phyloP scores from a whole-genome alignment of 2,888 invertebrate genomes.

The Cephalotes varians region DNA sequence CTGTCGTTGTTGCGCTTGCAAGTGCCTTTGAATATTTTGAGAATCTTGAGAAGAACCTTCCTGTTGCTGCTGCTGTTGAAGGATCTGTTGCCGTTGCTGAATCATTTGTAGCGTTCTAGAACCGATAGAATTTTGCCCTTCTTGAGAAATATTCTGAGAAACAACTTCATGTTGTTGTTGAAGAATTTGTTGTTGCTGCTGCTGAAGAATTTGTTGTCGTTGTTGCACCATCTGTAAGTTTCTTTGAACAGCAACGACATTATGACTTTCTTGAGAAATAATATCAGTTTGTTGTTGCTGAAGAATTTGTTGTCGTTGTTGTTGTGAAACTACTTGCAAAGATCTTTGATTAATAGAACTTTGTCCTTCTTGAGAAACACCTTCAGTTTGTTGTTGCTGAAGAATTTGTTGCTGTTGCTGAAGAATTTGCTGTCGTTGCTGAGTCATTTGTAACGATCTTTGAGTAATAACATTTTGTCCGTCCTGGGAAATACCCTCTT shows the following conservation, averaged over 20 bases:
- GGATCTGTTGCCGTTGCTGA: constrained; percentile 84
- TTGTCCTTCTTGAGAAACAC: constrained; percentile 74
- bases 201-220: constrained; percentile 79
- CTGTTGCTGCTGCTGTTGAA: constrained; percentile 86
- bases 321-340: constrained; percentile 58
- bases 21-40: constrained; percentile 75
- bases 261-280: constrained; percentile 46
- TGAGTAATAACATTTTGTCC: constrained; percentile 76
- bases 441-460: constrained; percentile 82
- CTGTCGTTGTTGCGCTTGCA: constrained; percentile 83
- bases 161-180: constrained; percentile 81
- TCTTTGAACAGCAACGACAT: constrained; percentile 74
- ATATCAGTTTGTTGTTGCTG: constrained; percentile 80
- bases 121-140: constrained; percentile 75
- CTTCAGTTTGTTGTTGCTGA: constrained; percentile 81
- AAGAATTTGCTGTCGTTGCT: constrained; percentile 85
- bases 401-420: constrained; percentile 84
- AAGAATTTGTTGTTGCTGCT: constrained; percentile 70
- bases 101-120: constrained; percentile 76
- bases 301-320: constrained; percentile 82
- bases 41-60: constrained; percentile 70
- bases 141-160: constrained; percentile 68
- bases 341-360: constrained; percentile 75
- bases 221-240: constrained; percentile 83
- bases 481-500: constrained; percentile 81